phyloP scores from a whole-genome alignment of 2,888 invertebrate species.

The Lasioglossum leucozonium region DNA sequence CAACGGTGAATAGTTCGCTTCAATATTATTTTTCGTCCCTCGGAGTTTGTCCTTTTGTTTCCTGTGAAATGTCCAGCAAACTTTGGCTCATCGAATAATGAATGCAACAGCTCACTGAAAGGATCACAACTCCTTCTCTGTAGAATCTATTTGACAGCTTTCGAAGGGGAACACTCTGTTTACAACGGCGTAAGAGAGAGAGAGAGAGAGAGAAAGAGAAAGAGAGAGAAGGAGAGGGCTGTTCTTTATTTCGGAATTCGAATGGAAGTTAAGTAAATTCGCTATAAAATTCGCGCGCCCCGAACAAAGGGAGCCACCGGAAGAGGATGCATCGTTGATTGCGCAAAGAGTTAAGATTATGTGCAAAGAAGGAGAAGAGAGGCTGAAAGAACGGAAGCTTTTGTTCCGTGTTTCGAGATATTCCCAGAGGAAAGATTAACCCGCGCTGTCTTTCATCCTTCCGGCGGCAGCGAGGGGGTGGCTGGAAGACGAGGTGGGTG shows the following conservation, averaged over 20 bases:
- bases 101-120: neutral
- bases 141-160: neutral
- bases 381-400: slow-evolving; percentile 69
- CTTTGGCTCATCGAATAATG: neutral
- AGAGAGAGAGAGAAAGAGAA: neutral
- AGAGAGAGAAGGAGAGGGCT: neutral
- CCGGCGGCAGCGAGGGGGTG: slow-evolving; percentile 35
- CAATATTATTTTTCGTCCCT: neutral
- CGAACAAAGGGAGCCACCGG: slow-evolving; percentile 39
- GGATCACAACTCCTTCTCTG: neutral
- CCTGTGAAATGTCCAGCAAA: no score
- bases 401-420: slow-evolving; percentile 81
- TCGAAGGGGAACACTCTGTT: neutral
- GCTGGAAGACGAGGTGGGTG: slow-evolving; percentile 25
- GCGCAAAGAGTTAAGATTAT: slow-evolving; percentile 56
- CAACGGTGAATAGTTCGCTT: neutral
- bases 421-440: slow-evolving; percentile 81
- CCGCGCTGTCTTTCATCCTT: slow-evolving; percentile 70
- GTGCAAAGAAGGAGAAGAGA: slow-evolving; percentile 52
- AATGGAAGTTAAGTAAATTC: slow-evolving; percentile 32
- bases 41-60: neutral
- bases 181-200: neutral
- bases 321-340: slow-evolving; percentile 50
- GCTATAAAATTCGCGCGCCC: slow-evolving; percentile 23
- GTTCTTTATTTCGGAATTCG: neutral